Percentiles rank a stretch among this genome's conserved stretches.
Evolutionary conservation across 2,113 vertebrate genomes (phyloP).

Genomic region (Hipposideros armiger): DNA sequence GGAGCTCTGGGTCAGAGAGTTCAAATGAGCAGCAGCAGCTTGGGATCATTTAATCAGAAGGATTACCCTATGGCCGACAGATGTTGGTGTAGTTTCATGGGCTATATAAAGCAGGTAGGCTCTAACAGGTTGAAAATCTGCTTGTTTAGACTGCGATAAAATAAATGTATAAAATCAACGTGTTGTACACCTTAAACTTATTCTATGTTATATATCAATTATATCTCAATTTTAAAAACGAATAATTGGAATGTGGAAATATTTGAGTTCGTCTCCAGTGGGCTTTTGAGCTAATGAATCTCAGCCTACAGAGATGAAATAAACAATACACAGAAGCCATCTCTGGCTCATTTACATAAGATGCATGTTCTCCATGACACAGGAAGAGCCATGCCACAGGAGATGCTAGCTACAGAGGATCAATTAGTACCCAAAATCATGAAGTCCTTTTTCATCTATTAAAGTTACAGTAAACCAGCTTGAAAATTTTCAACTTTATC

Average conservation of each 20-base stretch:
- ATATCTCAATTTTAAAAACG: not conserved
- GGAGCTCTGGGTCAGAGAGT: not conserved
- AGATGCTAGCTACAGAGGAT: not conserved
- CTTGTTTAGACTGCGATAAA: not conserved
- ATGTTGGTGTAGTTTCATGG: not conserved
- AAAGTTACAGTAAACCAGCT: conserved; percentile 18
- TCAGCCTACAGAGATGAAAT: not conserved
- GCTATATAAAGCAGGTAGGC: no score
- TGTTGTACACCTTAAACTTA: not conserved
- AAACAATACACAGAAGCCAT: not conserved
- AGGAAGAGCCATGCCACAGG: not conserved
- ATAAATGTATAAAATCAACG: not conserved
- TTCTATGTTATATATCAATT: not conserved
- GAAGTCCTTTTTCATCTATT: not conserved
- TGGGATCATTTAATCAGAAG: not conserved
- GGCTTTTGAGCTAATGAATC: not conserved
- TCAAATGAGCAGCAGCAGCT: not conserved
- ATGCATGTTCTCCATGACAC: not conserved
- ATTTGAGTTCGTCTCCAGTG: not conserved
- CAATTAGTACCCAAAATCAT: not conserved
- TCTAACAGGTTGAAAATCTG: not conserved
- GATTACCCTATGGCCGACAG: not conserved
- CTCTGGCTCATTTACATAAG: conserved; percentile 17
- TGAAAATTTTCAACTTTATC: not conserved
- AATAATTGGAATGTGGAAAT: not conserved